Evolutionary conservation across 1,140 invertebrate genomes (phyloP).

Genomic region (Drosophila eugracilis): DNA sequence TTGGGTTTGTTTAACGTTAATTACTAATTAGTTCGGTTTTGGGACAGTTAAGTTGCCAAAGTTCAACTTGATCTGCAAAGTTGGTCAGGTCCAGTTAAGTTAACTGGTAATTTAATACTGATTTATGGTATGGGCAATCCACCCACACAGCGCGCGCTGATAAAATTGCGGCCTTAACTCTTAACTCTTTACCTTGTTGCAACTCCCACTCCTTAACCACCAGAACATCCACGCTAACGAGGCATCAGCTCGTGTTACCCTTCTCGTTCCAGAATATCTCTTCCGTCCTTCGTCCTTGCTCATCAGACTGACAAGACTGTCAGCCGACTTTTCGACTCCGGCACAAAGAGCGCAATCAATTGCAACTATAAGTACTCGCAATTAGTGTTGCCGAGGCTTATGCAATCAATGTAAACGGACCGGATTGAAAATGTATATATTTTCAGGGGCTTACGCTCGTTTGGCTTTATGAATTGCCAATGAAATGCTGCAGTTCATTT

Average conservation of each 20-base stretch:
- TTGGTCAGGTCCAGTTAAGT: slow-evolving; percentile 9
- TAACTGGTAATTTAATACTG: slow-evolving; percentile 41
- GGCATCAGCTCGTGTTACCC: slow-evolving; percentile 53
- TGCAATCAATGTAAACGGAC: slow-evolving; percentile 32
- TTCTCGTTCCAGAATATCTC: neutral
- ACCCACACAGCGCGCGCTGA: slow-evolving; percentile 16
- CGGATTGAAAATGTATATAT: slow-evolving; percentile 23
- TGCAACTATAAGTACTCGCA: slow-evolving; percentile 48
- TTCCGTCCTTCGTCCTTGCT: slow-evolving; percentile 1
- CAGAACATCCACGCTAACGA: slow-evolving; percentile 40
- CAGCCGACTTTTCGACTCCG: slow-evolving; percentile 28
- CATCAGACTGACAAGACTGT: slow-evolving; percentile 15
- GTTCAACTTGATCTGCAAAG: neutral
- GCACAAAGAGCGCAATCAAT: slow-evolving; percentile 44
- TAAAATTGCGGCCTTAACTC: slow-evolving; percentile 32
- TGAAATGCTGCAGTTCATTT: slow-evolving; percentile 17
- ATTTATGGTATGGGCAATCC: slow-evolving; percentile 3
- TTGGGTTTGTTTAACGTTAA: neutral
- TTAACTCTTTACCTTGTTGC: slow-evolving; percentile 19
- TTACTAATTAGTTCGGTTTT: neutral
- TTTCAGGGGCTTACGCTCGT: slow-evolving; percentile 11
- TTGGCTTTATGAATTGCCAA: slow-evolving; percentile 31
- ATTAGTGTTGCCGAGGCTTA: slow-evolving; percentile 29
- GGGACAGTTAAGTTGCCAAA: neutral
- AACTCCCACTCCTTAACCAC: neutral